Evolutionary conservation across 2,797 vertebrate species (phyloP).

Genomic region (Geotrypetes seraphini): DNA sequence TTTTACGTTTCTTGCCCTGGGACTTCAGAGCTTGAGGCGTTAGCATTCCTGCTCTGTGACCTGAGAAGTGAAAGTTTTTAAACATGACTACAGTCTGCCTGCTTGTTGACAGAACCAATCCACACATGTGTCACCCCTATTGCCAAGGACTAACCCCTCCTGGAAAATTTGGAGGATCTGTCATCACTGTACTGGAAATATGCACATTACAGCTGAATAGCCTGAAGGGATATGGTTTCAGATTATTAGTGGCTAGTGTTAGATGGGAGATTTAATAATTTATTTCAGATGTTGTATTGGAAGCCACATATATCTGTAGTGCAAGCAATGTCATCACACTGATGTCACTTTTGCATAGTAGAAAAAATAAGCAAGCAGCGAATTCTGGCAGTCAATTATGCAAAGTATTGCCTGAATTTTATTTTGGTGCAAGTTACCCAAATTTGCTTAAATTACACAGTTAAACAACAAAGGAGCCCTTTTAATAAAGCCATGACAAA

Average conservation of each 20-base stretch:
- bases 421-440: too few species aligned
- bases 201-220: constrained; percentile 32
- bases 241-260: constrained; percentile 38
- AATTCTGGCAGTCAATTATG: too few species aligned
- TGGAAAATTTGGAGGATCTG: constrained; percentile 27
- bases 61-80: constrained; percentile 18
- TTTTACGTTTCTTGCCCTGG: too few species aligned
- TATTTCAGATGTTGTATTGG: constrained; percentile 24
- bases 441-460: too few species aligned
- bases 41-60: constrained; percentile 17
- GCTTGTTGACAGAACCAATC: constrained; percentile 30
- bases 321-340: too few species aligned
- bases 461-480: too few species aligned
- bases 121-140: constrained; percentile 17
- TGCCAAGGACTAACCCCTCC: constrained; percentile 36
- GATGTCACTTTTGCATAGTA: too few species aligned
- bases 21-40: too few species aligned
- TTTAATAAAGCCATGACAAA: too few species aligned
- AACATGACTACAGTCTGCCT: constrained; percentile 17
- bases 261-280: constrained; percentile 17
- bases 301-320: too few species aligned
- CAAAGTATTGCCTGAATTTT: too few species aligned
- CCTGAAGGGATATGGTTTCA: constrained; percentile 41
- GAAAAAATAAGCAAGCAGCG: too few species aligned
- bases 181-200: constrained; percentile 28